Conservation (phyloP, 1,140 invertebrate genomes). For the Trichoplusia ni region DNA sequence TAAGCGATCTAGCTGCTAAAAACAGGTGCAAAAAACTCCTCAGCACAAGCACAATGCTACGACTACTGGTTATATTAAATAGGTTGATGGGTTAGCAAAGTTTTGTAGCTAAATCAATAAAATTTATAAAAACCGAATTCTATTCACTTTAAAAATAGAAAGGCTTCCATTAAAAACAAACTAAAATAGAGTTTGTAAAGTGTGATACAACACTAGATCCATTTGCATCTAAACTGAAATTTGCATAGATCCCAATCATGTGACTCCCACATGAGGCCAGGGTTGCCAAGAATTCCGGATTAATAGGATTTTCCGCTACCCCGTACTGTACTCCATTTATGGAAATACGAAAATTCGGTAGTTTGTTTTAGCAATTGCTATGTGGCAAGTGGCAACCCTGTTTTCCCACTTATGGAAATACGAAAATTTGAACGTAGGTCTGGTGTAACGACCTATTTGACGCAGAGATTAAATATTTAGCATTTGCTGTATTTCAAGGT, state of each 20-base stretch:
- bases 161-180: not conserved
- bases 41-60: too few species aligned
- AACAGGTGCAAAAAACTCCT: too few species aligned
- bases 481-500: too few species aligned
- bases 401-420: too few species aligned
- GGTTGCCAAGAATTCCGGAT: not conserved
- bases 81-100: too few species aligned
- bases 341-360: not conserved
- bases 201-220: not conserved
- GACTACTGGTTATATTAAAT: too few species aligned
- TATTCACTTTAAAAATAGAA: not conserved
- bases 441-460: too few species aligned
- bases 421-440: too few species aligned
- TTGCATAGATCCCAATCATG: slow-evolving; percentile 26
- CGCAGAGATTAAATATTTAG: too few species aligned
- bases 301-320: not conserved
- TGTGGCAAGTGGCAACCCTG: too few species aligned
- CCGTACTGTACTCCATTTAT: not conserved
- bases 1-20: too few species aligned
- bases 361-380: not conserved
- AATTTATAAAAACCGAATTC: not conserved
- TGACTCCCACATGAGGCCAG: slow-evolving; percentile 13
- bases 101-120: not conserved
- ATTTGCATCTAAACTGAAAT: slow-evolving; percentile 23
- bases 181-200: not conserved